Evolutionary conservation across 2,888 invertebrate species (phyloP), one percentile per base, ranked within the genome.

Genomic region (Ceramica pisi): DNA sequence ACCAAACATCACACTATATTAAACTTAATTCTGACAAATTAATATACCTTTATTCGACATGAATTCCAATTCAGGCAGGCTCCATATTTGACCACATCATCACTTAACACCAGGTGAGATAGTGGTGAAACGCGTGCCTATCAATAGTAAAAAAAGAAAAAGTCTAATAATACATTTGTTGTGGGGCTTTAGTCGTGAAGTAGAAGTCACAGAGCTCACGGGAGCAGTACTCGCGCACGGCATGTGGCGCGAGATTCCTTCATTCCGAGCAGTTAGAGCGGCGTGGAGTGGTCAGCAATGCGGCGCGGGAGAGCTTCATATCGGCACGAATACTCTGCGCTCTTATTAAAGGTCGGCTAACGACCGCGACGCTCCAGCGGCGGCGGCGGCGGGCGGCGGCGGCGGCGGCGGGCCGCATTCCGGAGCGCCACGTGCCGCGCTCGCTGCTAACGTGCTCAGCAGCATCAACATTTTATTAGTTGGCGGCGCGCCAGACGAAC

Each of bases 401-500:
- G 4, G 26, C 31, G 31, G 31, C 31, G 31, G 31, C 31, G 31
- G 31, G 2, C 71, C 51, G 63, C 71, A 66, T 57, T 64, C 72
- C 63, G 56, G 51, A 57, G 61, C 48, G 61, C 48, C 35, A 44
- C 75, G 63, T 38, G 50, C 23, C 60, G 48, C 55, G 19, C 35
- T 26, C 50, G 44, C 71, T 61, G 69, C 65, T 73, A 50, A 70
- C 53, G 62, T 50, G 71, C 66, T 31, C 64, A 59, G 19, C 60
- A 70, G 46, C 64, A 66, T 62, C 59, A 63, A 72, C 26, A 60
- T 76, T 79, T 71, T 78, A 83, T 81, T 76, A n/a, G 56, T 68
- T 81, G 83, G 83, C 60, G 23, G 31, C n/a, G 26, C 21, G 81
- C 83, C 82, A 81, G 59, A 44, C 62, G 16, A 50, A 31, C 38